Evolutionary conservation across 2,113 vertebrate genomes (phyloP).

Genomic region (Scolopax mira): DNA sequence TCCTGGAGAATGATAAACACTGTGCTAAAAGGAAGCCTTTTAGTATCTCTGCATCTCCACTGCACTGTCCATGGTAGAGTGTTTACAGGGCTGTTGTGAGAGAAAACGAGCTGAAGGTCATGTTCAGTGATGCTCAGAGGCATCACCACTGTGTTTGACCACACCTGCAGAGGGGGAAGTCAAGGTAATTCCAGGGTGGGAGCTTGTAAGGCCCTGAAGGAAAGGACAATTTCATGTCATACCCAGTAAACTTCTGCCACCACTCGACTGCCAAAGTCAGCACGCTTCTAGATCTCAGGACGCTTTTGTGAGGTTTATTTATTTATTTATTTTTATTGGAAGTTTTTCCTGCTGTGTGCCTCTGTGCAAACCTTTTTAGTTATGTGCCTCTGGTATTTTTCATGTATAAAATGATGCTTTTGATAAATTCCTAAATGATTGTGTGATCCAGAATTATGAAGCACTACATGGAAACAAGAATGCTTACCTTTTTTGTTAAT

Average conservation of each 20-base stretch:
- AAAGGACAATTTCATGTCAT: background rate
- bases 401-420: background rate
- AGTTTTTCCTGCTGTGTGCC: background rate
- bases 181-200: background rate
- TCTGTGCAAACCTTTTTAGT: background rate
- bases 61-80: background rate
- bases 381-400: background rate
- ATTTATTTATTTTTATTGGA: background rate
- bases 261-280: background rate
- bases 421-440: background rate
- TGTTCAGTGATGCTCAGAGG: background rate
- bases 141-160: background rate
- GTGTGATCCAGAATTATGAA: background rate
- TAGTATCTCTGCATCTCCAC: background rate
- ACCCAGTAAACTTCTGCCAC: background rate
- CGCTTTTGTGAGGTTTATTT: background rate
- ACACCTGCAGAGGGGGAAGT: background rate
- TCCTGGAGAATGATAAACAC: background rate
- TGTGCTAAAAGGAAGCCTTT: background rate
- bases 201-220: fast-evolving
- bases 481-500: background rate
- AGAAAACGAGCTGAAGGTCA: background rate
- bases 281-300: background rate
- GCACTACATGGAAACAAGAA: background rate
- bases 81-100: background rate